phyloP scores from a whole-genome alignment of 2,888 invertebrate genomes.

The Liodrosophila aerea region DNA sequence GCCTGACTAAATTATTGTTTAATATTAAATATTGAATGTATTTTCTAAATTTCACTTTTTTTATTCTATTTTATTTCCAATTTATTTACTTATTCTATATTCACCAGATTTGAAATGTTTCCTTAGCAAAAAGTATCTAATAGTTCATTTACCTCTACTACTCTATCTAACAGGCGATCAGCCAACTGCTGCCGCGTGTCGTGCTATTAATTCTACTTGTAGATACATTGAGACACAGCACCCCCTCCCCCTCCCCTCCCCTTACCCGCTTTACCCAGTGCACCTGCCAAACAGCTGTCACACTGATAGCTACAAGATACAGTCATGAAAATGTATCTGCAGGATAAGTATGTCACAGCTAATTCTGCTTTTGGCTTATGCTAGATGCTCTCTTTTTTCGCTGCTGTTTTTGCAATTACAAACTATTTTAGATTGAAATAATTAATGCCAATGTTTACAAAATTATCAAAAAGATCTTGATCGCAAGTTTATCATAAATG shows the following conservation, averaged over 20 bases:
- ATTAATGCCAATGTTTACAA: constrained; percentile 63
- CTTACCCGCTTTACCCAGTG: too few species aligned
- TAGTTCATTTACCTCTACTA: background rate
- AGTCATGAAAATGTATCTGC: constrained; percentile 37
- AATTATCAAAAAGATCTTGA: constrained; percentile 19
- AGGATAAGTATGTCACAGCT: constrained; percentile 46
- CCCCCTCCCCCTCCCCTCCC: background rate
- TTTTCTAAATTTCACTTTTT: too few species aligned
- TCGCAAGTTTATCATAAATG: constrained; percentile 26
- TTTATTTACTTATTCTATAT: too few species aligned
- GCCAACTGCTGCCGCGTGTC: constrained; percentile 45
- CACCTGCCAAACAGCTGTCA: constrained; percentile 36
- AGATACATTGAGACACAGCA: constrained; percentile 27
- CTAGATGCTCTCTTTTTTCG: too few species aligned
- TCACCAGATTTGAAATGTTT: too few species aligned
- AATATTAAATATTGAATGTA: too few species aligned
- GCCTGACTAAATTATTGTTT: too few species aligned
- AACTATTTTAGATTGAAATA: constrained; percentile 47
- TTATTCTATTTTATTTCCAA: too few species aligned
- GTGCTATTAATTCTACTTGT: constrained; percentile 51
- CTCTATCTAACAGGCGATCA: background rate
- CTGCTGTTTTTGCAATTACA: too few species aligned
- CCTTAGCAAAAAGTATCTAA: too few species aligned
- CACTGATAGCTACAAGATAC: constrained; percentile 4
- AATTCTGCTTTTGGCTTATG: constrained; percentile 34